These are phyloP conservation scores for Gopherus evgoodei DNA, from an alignment of 2,113 vertebrate species.

Conservation along the genomic window DNA sequence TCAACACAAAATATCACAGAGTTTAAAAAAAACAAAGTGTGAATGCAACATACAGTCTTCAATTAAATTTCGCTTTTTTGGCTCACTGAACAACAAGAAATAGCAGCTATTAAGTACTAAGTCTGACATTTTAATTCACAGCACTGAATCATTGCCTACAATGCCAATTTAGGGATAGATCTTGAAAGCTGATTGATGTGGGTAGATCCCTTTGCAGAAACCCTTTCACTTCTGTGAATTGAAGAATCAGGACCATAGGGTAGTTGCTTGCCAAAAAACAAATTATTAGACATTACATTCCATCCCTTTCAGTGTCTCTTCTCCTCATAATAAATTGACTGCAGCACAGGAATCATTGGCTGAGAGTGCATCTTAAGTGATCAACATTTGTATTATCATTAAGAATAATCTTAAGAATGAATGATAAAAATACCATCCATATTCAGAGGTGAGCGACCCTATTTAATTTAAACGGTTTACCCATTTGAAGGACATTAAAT, in stretches of 20 bases:
- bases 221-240: neutral
- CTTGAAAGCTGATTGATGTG: neutral
- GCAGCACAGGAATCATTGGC: neutral
- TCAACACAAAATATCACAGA: neutral
- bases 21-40: neutral
- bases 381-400: neutral
- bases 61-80: neutral
- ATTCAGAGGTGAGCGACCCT: constrained; percentile 1
- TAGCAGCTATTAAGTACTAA: neutral
- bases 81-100: neutral
- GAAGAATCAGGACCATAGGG: neutral
- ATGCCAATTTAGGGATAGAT: neutral
- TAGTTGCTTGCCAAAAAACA: neutral
- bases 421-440: neutral
- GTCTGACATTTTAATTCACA: neutral
- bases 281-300: neutral
- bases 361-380: neutral
- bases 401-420: neutral
- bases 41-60: neutral
- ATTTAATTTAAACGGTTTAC: neutral
- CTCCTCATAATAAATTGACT: neutral
- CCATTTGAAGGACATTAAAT: neutral
- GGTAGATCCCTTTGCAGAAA: neutral
- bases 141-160: neutral
- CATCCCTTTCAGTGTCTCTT: constrained; percentile 6